Conservation (phyloP, 2,113 vertebrate species). For the Urocitellus parryii region DNA sequence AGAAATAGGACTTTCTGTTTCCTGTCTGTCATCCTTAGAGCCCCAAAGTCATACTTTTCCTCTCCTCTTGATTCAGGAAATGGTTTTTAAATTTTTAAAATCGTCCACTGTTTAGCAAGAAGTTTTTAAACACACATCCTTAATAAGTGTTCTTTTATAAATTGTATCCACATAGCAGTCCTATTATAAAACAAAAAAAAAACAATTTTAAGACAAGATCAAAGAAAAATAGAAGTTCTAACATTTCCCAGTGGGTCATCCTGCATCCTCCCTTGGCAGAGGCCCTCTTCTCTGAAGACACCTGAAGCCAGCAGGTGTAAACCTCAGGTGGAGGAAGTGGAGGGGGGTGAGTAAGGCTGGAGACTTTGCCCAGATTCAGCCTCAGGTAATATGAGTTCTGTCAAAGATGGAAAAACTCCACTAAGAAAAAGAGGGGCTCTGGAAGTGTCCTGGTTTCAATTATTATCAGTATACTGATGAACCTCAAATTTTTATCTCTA, state of each 20-base stretch:
- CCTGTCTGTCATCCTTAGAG: not conserved
- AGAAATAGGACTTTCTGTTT: not conserved
- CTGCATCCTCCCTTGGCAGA: not conserved
- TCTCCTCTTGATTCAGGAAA: not conserved
- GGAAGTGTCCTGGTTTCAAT: not conserved
- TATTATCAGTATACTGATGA: not conserved
- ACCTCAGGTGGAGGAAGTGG: not conserved
- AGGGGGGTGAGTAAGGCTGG: no score
- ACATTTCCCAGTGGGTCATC: not conserved
- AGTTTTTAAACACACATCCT: not conserved
- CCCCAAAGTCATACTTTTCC: not conserved
- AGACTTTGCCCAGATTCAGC: not conserved
- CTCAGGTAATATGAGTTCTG: not conserved
- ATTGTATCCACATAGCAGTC: not conserved
- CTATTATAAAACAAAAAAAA: not conserved
- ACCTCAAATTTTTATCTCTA: not conserved
- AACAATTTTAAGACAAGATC: not conserved
- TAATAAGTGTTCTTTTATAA: not conserved
- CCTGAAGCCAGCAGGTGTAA: not conserved
- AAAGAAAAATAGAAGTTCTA: not conserved
- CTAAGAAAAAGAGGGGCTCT: not conserved
- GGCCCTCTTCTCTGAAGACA: not conserved
- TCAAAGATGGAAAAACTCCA: slow-evolving; percentile 2
- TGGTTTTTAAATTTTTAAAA: not conserved
- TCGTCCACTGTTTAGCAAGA: not conserved